Percentiles rank a stretch among this genome's conserved stretches.
These are phyloP conservation scores for Hirudo medicinalis DNA, from an alignment of 1,140 invertebrate genomes.

Conservation along the genomic window DNA sequence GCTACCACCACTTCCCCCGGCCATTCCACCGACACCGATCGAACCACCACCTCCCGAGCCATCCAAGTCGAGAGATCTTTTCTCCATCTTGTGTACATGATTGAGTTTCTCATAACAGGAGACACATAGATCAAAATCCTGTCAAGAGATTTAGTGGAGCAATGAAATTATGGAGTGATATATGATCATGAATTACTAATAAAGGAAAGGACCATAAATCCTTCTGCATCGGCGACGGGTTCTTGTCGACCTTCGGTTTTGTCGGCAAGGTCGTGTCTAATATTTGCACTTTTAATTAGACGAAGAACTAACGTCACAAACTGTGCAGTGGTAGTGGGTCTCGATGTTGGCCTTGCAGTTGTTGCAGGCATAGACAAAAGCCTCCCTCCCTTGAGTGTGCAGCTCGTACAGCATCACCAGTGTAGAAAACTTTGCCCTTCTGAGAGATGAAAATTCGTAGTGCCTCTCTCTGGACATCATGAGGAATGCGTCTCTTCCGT, in stretches of 20 bases:
- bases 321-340: slow-evolving; percentile 87
- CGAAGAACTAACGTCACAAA: slow-evolving; percentile 56
- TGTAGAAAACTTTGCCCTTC: slow-evolving; percentile 87
- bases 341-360: slow-evolving; percentile 88
- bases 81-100: slow-evolving; percentile 77
- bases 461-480: slow-evolving; percentile 96
- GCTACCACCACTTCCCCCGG: background rate
- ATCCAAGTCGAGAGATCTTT: slow-evolving; percentile 72
- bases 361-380: slow-evolving; percentile 85
- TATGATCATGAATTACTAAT: background rate
- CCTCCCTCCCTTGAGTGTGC: slow-evolving; percentile 71
- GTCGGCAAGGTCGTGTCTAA: background rate
- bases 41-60: slow-evolving; percentile 40
- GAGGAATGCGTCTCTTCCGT: slow-evolving; percentile 94
- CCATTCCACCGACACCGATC: background rate
- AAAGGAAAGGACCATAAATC: background rate
- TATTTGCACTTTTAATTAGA: background rate
- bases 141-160: background rate
- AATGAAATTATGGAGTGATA: no score
- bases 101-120: slow-evolving; percentile 6
- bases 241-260: background rate
- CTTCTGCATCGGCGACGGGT: background rate
- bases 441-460: slow-evolving; percentile 92
- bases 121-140: slow-evolving; percentile 46
- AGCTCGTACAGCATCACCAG: slow-evolving; percentile 94